phyloP scores from a whole-genome alignment of 2,888 invertebrate species.

The Ichneumoninae sp. region DNA sequence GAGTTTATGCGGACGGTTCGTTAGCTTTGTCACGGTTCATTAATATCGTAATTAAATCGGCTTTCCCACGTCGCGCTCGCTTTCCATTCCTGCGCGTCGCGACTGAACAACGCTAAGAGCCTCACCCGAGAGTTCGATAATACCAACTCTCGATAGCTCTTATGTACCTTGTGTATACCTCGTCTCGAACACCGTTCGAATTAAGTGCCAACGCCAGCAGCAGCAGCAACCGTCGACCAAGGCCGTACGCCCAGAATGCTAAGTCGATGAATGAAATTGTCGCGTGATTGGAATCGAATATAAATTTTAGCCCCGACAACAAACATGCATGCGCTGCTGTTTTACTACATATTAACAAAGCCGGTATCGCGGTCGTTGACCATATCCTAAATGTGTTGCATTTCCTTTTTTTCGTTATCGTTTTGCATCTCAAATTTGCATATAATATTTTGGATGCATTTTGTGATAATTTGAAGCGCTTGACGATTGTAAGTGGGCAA shows the following conservation, averaged over 20 bases:
- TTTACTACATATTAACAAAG: not conserved
- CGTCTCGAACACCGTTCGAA: constrained; percentile 33
- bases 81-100: constrained; percentile 38
- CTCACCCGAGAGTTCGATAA: constrained; percentile 26
- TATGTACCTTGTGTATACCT: constrained; percentile 10
- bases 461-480: not conserved
- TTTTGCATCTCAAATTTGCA: not conserved
- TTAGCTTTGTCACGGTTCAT: constrained; percentile 10
- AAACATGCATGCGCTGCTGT: not conserved
- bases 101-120: not conserved
- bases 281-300: constrained; percentile 28
- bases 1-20: not conserved
- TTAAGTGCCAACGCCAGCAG: constrained; percentile 35
- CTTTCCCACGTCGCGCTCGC: constrained; percentile 16
- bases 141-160: constrained; percentile 25
- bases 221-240: constrained; percentile 27
- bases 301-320: constrained; percentile 24
- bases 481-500: not conserved
- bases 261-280: constrained; percentile 60
- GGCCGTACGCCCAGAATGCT: constrained; percentile 40
- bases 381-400: too few species aligned
- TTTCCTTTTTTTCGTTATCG: not conserved
- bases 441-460: not conserved
- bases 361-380: not conserved
- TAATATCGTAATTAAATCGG: constrained; percentile 15